Percentiles rank a stretch among this genome's conserved stretches.
Conservation (phyloP, 1,140 invertebrate species). For the Luehdorfia chinensis region DNA sequence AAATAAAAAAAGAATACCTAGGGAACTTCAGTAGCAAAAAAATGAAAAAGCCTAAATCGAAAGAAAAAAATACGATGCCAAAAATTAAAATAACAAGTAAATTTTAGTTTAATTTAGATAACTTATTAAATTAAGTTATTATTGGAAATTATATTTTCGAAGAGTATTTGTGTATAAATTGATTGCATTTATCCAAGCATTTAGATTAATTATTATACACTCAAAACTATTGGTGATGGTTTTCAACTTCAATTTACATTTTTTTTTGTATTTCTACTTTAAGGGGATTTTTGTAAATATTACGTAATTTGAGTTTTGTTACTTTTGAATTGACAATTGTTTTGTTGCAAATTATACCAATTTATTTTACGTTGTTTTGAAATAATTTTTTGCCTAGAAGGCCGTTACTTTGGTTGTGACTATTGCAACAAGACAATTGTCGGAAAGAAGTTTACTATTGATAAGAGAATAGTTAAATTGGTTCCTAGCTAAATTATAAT, state of each 20-base stretch:
- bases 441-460: no score
- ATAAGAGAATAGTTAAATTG: no score
- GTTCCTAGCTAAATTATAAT: no score
- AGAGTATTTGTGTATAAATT: not conserved
- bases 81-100: conserved; percentile 13
- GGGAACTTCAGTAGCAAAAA: conserved; percentile 23
- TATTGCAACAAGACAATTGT: no score
- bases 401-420: no score
- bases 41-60: conserved; percentile 18
- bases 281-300: conserved; percentile 56
- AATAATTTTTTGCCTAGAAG: no score
- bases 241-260: not conserved
- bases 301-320: conserved; percentile 8
- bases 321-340: conserved; percentile 59
- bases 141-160: not conserved
- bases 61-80: conserved; percentile 24
- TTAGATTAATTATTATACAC: conserved; percentile 18
- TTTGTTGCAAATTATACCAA: conserved; percentile 20
- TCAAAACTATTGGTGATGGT: conserved; percentile 28
- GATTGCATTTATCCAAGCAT: conserved; percentile 28
- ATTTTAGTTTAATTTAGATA: conserved; percentile 3
- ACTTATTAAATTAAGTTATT: not conserved
- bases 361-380: no score
- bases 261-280: no score
- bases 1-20: conserved; percentile 30